Percentiles rank a stretch among this genome's conserved stretches.
phyloP scores from a whole-genome alignment of 2,888 invertebrate genomes.

The Drosophila austrosaltans region DNA sequence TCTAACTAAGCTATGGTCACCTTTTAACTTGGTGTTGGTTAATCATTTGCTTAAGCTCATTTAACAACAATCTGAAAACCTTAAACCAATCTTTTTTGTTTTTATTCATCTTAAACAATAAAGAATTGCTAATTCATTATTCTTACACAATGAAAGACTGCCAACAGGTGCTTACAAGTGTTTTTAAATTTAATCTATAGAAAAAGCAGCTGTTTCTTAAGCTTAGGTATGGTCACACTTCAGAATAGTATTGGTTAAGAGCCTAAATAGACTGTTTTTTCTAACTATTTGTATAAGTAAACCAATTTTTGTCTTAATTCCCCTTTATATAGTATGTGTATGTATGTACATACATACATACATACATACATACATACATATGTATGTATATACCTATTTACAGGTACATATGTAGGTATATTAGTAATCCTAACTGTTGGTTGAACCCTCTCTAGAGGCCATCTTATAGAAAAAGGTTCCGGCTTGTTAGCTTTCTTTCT shows the following conservation, averaged over 20 bases:
- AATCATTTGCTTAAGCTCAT: background rate
- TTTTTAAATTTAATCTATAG: too few relatives aligned
- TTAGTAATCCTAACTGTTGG: slow-evolving; percentile 11
- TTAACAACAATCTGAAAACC: background rate
- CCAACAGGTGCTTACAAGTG: too few relatives aligned
- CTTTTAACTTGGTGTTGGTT: too few relatives aligned
- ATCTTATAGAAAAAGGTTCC: slow-evolving; percentile 7
- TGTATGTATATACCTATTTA: too few relatives aligned
- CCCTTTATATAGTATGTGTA: background rate
- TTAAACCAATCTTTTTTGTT: background rate
- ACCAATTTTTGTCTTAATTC: background rate
- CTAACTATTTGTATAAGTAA: background rate
- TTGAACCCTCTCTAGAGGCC: background rate
- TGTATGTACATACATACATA: background rate
- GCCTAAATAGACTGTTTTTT: too few relatives aligned
- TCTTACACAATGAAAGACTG: too few relatives aligned
- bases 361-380: too few relatives aligned
- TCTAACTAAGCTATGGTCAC: too few relatives aligned
- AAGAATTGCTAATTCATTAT: too few relatives aligned
- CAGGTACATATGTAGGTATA: background rate
- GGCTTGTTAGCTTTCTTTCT: slow-evolving; percentile 8
- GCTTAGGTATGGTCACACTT: too few relatives aligned
- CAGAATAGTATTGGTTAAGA: too few relatives aligned
- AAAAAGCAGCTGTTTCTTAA: too few relatives aligned
- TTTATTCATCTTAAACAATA: background rate